Evolutionary conservation across 2,113 vertebrate genomes (phyloP).

Genomic region (Pelecanoides urinatrix): DNA sequence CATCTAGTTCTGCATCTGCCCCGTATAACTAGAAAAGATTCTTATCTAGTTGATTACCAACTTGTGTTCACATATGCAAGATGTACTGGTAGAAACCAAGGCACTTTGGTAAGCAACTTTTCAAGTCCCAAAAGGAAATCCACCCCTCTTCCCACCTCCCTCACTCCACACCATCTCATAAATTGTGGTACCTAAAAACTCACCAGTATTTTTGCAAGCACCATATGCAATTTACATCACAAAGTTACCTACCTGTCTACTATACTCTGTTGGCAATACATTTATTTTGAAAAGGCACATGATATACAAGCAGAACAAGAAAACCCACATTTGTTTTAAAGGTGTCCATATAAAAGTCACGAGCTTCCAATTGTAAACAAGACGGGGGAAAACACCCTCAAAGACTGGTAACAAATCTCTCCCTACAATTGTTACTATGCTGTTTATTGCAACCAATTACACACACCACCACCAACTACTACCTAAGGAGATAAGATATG

Average conservation of each 20-base stretch:
- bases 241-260: neutral
- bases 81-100: neutral
- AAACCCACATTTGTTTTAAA: neutral
- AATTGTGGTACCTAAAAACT: neutral
- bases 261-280: neutral
- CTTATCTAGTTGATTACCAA: neutral
- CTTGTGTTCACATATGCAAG: neutral
- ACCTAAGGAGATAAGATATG: neutral
- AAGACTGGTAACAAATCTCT: neutral
- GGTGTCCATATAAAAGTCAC: neutral
- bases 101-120: neutral
- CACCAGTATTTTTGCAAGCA: neutral
- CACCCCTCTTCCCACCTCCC: neutral
- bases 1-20: neutral
- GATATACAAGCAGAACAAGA: neutral
- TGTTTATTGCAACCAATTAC: neutral
- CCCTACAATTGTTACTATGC: neutral
- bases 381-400: neutral
- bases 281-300: neutral
- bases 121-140: neutral
- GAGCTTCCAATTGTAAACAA: neutral
- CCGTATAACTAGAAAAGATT: neutral
- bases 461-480: neutral
- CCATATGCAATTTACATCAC: neutral
- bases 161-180: neutral